Evolutionary conservation across 2,888 invertebrate species (phyloP), one percentile per base, ranked within the genome.

Genomic region (Loripinus fragilis): DNA sequence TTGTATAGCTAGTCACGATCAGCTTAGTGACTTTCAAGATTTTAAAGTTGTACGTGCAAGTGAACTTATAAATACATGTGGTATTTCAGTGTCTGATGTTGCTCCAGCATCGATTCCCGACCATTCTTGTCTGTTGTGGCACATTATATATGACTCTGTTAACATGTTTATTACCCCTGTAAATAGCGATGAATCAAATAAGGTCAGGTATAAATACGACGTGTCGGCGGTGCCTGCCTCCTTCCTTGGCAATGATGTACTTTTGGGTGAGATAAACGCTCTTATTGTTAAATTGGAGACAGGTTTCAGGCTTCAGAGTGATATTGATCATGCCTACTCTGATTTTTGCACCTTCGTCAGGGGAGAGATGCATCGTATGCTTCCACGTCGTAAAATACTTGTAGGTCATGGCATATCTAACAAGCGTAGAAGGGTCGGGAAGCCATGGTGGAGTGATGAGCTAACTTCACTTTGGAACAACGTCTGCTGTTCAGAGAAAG

Each of bases 71-170:
- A 45, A 55, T 28, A 23, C 2, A 28, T 55, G 25, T 55, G 28
- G 28, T 25, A 28, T 23, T 25, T 12, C 12, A 38, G 5, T 50
- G n/a, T 2, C 7, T 25, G 7, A 5, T 7, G 28, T 55, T 35
- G 23, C 2, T 65, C 23, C 65, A 33, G 17, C 25, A 28, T 1
- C 10, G 1, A 48, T 52, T 7, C 73, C 77, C 10, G 76, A 76
- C 55, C 76, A 76, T 52, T 76, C 76, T 20, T n/a, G 71, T 0
- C 38, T 71, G n/a, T 10, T 17, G 17, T 76, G 76, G 76, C n/a
- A n/a, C n/a, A 67, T 65, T 48, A 38, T 70, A 42, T n/a, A n/a
- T n/a, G 33, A 20, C 12, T 1, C 48, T 70, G 45, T 23, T 35
- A n/a, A 33, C 23, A 20, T 35, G n/a, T 17, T 28, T n/a, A 8